phyloP scores from a whole-genome alignment of 1,140 invertebrate genomes.

The Lineus longissimus region DNA sequence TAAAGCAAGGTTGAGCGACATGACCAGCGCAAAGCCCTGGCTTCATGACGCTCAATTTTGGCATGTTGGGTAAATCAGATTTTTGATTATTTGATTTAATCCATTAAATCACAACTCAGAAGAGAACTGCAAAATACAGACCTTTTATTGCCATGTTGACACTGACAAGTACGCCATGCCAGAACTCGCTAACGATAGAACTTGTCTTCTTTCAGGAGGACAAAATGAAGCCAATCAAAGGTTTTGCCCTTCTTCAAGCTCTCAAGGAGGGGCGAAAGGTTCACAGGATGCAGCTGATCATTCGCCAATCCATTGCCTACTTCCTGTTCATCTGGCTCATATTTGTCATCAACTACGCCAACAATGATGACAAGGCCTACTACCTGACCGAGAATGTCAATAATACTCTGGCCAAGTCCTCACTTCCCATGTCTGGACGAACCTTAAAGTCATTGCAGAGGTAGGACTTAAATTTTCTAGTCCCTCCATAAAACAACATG shows the following conservation, averaged over 20 bases:
- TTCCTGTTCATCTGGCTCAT: slow-evolving; percentile 34
- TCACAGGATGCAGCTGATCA: slow-evolving; percentile 30
- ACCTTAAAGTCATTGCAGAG: slow-evolving; percentile 15
- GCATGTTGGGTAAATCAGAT: no score
- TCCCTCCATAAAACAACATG: not conserved
- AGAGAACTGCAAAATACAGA: no score
- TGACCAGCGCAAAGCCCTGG: no score
- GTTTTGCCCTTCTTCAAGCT: slow-evolving; percentile 43
- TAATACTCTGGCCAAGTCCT: slow-evolving; percentile 4
- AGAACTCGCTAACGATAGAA: not conserved
- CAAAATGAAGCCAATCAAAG: slow-evolving; percentile 39
- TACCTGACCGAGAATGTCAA: not conserved
- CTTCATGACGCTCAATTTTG: no score
- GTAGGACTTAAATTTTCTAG: not conserved
- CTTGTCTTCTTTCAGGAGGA: slow-evolving; percentile 31
- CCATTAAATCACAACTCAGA: no score
- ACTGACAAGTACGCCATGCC: no score
- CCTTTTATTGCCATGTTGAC: no score
- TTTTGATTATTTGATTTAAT: no score
- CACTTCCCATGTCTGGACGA: slow-evolving; percentile 23
- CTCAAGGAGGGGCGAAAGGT: slow-evolving; percentile 39
- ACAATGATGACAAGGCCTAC: slow-evolving; percentile 13
- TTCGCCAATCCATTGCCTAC: slow-evolving; percentile 37
- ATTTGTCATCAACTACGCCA: slow-evolving; percentile 31
- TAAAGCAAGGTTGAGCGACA: no score